Base-by-base conservation (phyloP, 2,888 invertebrate species). In the Tillus elongatus region DNA sequence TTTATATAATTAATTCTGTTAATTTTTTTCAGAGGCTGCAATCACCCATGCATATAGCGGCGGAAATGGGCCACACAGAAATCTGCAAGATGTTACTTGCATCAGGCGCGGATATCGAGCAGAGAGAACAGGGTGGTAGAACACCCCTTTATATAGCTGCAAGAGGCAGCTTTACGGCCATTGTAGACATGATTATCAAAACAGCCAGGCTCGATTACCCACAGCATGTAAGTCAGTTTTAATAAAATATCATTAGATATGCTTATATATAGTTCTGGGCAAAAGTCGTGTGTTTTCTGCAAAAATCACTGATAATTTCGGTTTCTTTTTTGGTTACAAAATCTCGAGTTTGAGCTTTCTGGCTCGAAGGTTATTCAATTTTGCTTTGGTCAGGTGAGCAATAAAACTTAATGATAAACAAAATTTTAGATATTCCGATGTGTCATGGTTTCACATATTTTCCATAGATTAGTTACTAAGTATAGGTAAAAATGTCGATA, bases 121-220 rank as follows among this genome's bases (percentile, higher is more conserved):
- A 74, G 52, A 61, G 71, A 40, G 74, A 75, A 53, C 72, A 74
- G 61, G 71, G 74, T 37, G 79, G 79, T 16, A 70, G 74, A 34
- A 85, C 84, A 1, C 82, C 85, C 16, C 71, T 84, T 52, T 75
- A 84, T 45, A 73, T 85, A 15, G 86, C 86, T 0, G 83, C 86
- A 2, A 66, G 86, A 35, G 86, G 86, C 9, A 85, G 85, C 56
- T 85, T 84, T 65, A 83, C 85, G 1, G 83, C 84, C 15, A 85
- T 87, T 44, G 77, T 87, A 40, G 87, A 85, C 56, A 78, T 86
- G 72, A 78, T 87, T 39, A 85, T 87, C 45, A 83, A 81, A 53
- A 82, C 81, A 11, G 74, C 81, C 3, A 70, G 81, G 50, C 60
- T 82, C 45, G 81, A 80, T 51, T 76, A 74, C 47, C 76, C 75